phyloP scores from a whole-genome alignment of 1,140 invertebrate species.

The Zaprionus capensis region DNA sequence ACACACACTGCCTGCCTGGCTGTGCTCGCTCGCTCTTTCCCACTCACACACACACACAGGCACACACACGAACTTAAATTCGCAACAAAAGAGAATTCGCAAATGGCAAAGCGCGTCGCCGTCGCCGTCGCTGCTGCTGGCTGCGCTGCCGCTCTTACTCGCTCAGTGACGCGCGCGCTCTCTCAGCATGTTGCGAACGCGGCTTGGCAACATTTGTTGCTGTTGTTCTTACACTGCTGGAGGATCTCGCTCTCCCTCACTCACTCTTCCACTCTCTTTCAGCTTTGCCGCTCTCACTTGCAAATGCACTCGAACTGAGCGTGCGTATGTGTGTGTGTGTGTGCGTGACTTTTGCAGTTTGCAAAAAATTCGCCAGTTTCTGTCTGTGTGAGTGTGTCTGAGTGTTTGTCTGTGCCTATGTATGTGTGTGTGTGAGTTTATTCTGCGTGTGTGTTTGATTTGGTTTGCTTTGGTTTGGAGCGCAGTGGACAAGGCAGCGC shows the following conservation, averaged over 20 bases:
- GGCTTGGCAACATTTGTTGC: conserved; percentile 39
- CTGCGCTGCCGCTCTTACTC: not conserved
- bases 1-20: not conserved
- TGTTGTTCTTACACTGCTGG: conserved; percentile 11
- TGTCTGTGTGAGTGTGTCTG: conserved; percentile 33
- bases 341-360: conserved; percentile 49
- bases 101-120: conserved; percentile 44
- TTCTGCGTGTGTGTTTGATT: conserved; percentile 58
- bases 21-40: not conserved
- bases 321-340: conserved; percentile 22
- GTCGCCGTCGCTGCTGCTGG: not conserved
- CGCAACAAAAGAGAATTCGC: conserved; percentile 59
- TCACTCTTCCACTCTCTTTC: not conserved
- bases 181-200: conserved; percentile 40
- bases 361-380: conserved; percentile 33
- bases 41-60: not conserved
- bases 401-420: conserved; percentile 35
- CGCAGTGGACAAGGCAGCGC: conserved; percentile 47
- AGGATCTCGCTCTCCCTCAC: conserved; percentile 1
- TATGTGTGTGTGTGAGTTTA: conserved; percentile 36
- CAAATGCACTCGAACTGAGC: conserved; percentile 21
- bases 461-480: conserved; percentile 78
- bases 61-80: conserved; percentile 25
- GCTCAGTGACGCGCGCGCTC: conserved; percentile 1
- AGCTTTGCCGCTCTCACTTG: conserved; percentile 30